Base-by-base conservation (phyloP, 2,797 vertebrate genomes). In the Etheostoma perlongum region DNA sequence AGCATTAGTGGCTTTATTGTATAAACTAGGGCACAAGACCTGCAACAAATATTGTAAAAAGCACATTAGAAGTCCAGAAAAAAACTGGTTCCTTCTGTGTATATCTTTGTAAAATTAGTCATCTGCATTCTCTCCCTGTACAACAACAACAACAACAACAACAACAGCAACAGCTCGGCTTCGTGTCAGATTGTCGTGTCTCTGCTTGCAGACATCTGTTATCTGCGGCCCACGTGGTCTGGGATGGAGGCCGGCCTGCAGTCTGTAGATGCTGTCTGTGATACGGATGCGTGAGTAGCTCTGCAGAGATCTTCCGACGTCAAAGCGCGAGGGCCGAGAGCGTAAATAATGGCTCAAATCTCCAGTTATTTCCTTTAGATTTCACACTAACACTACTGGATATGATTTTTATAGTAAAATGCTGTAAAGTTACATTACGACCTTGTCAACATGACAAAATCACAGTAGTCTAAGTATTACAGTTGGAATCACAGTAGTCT, bases 241-340 rank as follows among this genome's bases (percentile, higher is more conserved):
- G 42, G n/a, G 52, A 46, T 4, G 48, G 33, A 4, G 46, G 36
- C 51, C 52, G 12, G 52, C 47, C 78, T 33, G 77, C 74, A 48
- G 73, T 46, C 64, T 83, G 83, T 25, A 76, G 80, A 86, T 82
- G 74, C 44, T 72, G 57, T 4, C 40, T 0, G 51, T 49, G 85
- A 84, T 76, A 86, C 10, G 51, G 2, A 55, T 10, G 40, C 1
- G 19, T 47, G 66, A 52, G 36, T 15, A 53, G 12, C 51, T 67
- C 23, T 8, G 53, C 33, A 4, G 44, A 52, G 77, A 25, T 1
- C 2, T 27, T 12, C 57, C 23, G 1, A 73, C 67, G 67, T 86
- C 84, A 73, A n/a, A 75, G 82, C 21, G 44, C 42, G 23, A 0
- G 75, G 71, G 55, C 62, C 0, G 48, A 52, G 40, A 59, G 72